A percentile compares a stretch with the other conserved stretches of the same genome.
These are phyloP conservation scores for Polypedilum vanderplanki DNA, from an alignment of 1,140 invertebrate species.

Conservation along the genomic window DNA sequence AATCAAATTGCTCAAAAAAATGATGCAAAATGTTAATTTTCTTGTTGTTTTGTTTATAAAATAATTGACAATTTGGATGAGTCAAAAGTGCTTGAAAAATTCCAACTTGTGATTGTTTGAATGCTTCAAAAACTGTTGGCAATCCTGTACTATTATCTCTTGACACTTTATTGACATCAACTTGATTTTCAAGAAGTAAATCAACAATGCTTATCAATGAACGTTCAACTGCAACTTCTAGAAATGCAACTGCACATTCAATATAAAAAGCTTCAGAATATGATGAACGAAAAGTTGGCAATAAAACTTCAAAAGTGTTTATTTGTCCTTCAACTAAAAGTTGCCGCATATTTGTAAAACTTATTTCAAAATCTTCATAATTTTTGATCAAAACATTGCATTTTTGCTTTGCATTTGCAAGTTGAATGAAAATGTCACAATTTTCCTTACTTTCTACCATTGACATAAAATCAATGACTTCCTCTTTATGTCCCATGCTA, in stretches of 20 bases:
- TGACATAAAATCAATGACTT: not conserved
- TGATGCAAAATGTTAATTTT: not conserved
- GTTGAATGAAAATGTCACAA: not conserved
- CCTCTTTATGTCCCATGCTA: too few species aligned
- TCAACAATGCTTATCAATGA: not conserved
- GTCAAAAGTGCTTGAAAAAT: not conserved
- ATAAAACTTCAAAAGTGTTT: not conserved
- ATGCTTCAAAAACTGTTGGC: not conserved
- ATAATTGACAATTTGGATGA: not conserved
- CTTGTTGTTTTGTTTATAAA: not conserved
- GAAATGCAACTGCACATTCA: not conserved
- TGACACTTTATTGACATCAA: not conserved
- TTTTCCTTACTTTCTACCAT: not conserved
- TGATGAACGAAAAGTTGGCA: not conserved
- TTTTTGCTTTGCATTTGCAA: not conserved
- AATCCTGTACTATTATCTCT: not conserved
- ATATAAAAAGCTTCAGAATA: not conserved
- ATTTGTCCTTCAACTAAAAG: not conserved
- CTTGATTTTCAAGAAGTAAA: not conserved
- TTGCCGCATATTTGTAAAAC: not conserved
- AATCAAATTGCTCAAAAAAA: not conserved
- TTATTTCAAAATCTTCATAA: not conserved
- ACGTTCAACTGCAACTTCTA: not conserved
- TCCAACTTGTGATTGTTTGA: not conserved
- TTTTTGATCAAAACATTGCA: not conserved